A percentile compares a stretch with the other conserved stretches of the same genome.
phyloP scores from a whole-genome alignment of 2,797 vertebrate genomes.

The Lophura swinhoii region DNA sequence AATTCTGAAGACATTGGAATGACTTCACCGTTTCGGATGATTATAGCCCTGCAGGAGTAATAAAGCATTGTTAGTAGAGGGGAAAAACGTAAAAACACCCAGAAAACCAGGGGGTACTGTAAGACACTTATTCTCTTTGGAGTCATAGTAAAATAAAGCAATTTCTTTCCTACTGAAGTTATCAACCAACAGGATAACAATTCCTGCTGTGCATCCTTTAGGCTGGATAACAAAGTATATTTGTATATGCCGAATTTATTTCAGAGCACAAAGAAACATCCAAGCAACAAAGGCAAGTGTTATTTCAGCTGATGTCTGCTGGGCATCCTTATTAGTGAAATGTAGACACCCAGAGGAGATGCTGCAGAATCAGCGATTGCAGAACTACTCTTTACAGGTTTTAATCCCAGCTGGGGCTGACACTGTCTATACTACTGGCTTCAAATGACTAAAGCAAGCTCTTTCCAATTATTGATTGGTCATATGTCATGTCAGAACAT shows the following conservation, averaged over 20 bases:
- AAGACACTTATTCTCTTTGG: neutral
- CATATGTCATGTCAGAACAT: slow-evolving; percentile 37
- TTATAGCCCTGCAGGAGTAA: slow-evolving; percentile 89
- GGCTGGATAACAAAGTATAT: neutral
- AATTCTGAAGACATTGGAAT: slow-evolving; percentile 96
- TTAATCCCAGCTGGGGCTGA: neutral
- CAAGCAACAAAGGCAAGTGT: slow-evolving; percentile 22
- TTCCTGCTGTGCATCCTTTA: slow-evolving; percentile 8
- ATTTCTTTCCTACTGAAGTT: neutral
- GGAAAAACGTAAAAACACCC: neutral
- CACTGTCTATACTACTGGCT: slow-evolving; percentile 26
- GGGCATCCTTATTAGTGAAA: slow-evolving; percentile 21
- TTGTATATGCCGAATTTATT: slow-evolving; percentile 18
- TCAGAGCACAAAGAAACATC: slow-evolving; percentile 52
- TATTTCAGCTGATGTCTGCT: slow-evolving; percentile 9
- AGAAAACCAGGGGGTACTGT: neutral
- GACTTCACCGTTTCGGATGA: slow-evolving; percentile 91
- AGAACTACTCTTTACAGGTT: slow-evolving; percentile 7
- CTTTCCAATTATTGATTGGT: slow-evolving; percentile 32
- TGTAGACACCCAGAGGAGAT: slow-evolving; percentile 14
- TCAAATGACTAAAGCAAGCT: slow-evolving; percentile 34
- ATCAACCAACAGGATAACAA: neutral
- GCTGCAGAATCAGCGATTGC: neutral
- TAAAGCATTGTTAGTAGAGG: slow-evolving; percentile 18
- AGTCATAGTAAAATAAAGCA: neutral